Evolutionary conservation across 2,797 vertebrate genomes (phyloP).

Genomic region (Rhynchotus rufescens): DNA sequence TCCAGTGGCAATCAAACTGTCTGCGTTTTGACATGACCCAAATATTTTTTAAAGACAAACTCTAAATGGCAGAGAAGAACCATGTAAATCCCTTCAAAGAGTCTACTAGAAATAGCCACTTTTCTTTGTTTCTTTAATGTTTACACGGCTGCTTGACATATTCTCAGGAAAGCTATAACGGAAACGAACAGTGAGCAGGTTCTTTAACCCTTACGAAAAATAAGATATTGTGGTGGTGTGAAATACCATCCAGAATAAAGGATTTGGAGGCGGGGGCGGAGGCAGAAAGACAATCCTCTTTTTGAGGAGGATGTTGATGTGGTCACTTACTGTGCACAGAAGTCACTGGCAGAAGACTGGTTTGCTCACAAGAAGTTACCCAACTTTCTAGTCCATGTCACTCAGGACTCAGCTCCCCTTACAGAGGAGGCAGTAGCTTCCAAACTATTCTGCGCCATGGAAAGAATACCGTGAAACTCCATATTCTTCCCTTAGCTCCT

Average conservation of each 20-base stretch:
- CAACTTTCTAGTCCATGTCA: background rate
- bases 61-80: background rate
- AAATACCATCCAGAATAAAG: background rate
- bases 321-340: background rate
- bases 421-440: background rate
- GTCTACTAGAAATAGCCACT: background rate
- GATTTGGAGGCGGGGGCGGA: background rate
- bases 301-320: accelerated
- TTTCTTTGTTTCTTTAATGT: background rate
- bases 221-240: background rate
- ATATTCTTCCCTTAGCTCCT: background rate
- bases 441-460: background rate
- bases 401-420: background rate
- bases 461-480: background rate
- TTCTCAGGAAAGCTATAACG: background rate
- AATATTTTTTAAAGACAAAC: background rate
- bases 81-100: background rate
- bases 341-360: background rate
- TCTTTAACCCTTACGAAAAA: background rate
- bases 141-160: background rate
- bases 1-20: background rate
- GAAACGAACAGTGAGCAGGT: background rate
- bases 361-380: background rate
- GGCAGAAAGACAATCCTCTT: background rate
- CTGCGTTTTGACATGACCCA: background rate